phyloP scores from a whole-genome alignment of 2,113 vertebrate species.

The human (Homo sapiens) region GRCh38 chr19:33086001-33086500 shows the following conservation, averaged over 20 bases:
- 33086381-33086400: neutral
- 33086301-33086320: neutral
- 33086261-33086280: neutral
- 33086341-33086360: neutral
- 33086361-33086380: neutral
- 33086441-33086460: neutral
- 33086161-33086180: neutral
- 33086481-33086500: too few relatives aligned
- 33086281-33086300: neutral
- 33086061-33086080: neutral
- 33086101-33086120: neutral
- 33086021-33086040: neutral
- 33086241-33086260: neutral
- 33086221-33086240: neutral
- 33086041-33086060: neutral
- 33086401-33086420: neutral
- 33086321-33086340: neutral
- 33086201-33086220: too few relatives aligned
- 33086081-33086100: neutral
- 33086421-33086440: neutral
- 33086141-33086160: neutral
- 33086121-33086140: neutral
- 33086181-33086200: fast-evolving
- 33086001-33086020: neutral
- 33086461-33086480: neutral